Conservation (phyloP, 35 echinoderm and acorn worm genomes). For the Lytechinus variegatus region DNA sequence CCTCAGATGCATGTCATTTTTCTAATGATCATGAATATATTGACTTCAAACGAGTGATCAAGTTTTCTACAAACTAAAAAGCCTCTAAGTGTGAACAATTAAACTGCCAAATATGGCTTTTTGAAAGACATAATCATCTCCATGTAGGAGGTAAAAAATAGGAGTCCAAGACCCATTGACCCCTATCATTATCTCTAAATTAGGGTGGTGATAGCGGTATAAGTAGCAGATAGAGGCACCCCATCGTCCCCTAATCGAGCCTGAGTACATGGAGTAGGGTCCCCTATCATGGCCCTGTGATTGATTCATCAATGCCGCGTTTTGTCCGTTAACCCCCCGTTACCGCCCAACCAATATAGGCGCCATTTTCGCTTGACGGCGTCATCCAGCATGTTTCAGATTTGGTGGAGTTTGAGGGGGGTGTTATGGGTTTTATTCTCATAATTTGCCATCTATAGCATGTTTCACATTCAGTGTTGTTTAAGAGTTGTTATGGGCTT, state of each 20-base stretch:
- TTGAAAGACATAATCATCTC: not conserved
- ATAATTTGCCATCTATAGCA: not conserved
- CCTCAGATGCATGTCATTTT: too few relatives aligned
- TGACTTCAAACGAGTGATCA: too few relatives aligned
- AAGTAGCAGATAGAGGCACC: not conserved
- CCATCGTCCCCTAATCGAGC: not conserved
- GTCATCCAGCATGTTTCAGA: not conserved
- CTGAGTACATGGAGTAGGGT: not conserved
- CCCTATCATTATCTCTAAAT: not conserved
- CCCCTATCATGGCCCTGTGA: not conserved
- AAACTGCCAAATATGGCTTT: not conserved
- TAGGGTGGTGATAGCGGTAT: not conserved
- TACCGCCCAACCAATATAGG: constrained; percentile 25
- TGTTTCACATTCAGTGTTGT: too few relatives aligned
- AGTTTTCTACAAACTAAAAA: too few relatives aligned
- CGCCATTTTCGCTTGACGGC: constrained; percentile 11
- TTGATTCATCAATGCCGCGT: not conserved
- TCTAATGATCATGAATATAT: too few relatives aligned
- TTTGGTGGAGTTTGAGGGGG: not conserved
- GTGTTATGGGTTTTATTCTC: not conserved
- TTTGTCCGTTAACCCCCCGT: not conserved
- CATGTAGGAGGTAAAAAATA: not conserved
- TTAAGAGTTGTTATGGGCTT: too few relatives aligned
- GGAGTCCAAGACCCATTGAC: not conserved
- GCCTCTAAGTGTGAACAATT: not conserved